Percentiles rank a stretch among this genome's conserved stretches.
Evolutionary conservation across 2,888 invertebrate species (phyloP).

Genomic region (Portevinia maculata): DNA sequence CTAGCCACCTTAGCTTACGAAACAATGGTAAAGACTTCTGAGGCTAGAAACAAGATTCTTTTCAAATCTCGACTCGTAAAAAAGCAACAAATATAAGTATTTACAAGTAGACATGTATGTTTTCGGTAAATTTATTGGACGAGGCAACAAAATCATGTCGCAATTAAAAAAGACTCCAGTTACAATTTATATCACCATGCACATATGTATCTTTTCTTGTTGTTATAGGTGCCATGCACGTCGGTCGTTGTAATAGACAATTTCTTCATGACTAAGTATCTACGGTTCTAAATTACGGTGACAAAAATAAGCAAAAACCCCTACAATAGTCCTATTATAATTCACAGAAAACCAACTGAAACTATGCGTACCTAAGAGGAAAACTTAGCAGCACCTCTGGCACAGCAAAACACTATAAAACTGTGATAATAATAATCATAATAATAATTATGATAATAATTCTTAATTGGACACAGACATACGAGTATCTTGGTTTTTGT

Average conservation of each 20-base stretch:
- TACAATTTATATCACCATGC: neutral
- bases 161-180: too few relatives aligned
- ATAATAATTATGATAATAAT: constrained; percentile 69
- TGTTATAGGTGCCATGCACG: neutral
- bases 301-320: constrained; percentile 29
- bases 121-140: neutral
- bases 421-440: constrained; percentile 68
- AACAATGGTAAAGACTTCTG: too few relatives aligned
- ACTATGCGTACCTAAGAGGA: constrained; percentile 33
- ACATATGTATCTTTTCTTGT: neutral
- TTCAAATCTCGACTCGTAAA: too few relatives aligned
- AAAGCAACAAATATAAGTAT: too few relatives aligned
- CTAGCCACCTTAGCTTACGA: too few relatives aligned
- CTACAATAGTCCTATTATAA: neutral
- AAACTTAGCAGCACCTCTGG: constrained; percentile 45
- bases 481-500: constrained; percentile 56
- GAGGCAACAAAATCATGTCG: neutral
- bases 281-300: constrained; percentile 37
- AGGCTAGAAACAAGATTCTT: too few relatives aligned
- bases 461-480: constrained; percentile 68
- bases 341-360: constrained; percentile 7
- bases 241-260: constrained; percentile 1
- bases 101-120: too few relatives aligned
- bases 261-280: constrained; percentile 19
- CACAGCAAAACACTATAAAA: constrained; percentile 27